phyloP scores from a whole-genome alignment of 2,888 invertebrate genomes.

The Leuctra nigra region DNA sequence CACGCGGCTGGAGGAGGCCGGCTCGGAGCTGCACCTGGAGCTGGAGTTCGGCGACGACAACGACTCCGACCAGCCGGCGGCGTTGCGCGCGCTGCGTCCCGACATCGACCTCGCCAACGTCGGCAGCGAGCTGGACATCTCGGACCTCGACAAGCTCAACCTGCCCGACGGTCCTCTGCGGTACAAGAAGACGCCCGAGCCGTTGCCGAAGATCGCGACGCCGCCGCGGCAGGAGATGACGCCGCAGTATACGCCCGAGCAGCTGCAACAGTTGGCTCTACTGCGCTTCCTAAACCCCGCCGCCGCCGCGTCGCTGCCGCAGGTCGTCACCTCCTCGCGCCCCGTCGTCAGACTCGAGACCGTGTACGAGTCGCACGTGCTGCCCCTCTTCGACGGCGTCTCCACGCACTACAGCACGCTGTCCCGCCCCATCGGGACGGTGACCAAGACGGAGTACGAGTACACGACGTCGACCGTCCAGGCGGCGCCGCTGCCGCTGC shows the following conservation, averaged over 20 bases:
- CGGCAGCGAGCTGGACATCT: slow-evolving; percentile 63
- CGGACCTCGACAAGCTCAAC: slow-evolving; percentile 53
- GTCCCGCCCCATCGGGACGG: slow-evolving; percentile 68
- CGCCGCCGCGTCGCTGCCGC: slow-evolving; percentile 53
- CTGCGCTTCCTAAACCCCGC: slow-evolving; percentile 62
- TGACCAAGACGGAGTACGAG: slow-evolving; percentile 73
- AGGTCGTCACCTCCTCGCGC: slow-evolving; percentile 70
- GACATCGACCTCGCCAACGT: slow-evolving; percentile 66
- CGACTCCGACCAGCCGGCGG: slow-evolving; percentile 41
- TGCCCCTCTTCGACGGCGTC: slow-evolving; percentile 69
- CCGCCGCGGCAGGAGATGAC: slow-evolving; percentile 6
- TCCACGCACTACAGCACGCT: slow-evolving; percentile 71
- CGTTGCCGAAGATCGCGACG: slow-evolving; percentile 59
- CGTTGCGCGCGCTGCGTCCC: slow-evolving; percentile 50
- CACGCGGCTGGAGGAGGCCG: slow-evolving; percentile 80
- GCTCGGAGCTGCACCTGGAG: slow-evolving; percentile 78
- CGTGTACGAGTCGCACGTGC: slow-evolving; percentile 72
- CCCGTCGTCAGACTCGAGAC: slow-evolving; percentile 63
- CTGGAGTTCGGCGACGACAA: slow-evolving; percentile 79
- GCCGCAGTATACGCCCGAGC: slow-evolving; percentile 53
- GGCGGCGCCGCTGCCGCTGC: slow-evolving; percentile 37
- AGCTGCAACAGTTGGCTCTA: slow-evolving; percentile 65
- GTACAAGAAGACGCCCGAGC: slow-evolving; percentile 55
- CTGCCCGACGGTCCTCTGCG: slow-evolving; percentile 47
- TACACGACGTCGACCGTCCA: slow-evolving; percentile 64